Conservation (phyloP, 2,113 vertebrate genomes). For the Capreolus pygargus region DNA sequence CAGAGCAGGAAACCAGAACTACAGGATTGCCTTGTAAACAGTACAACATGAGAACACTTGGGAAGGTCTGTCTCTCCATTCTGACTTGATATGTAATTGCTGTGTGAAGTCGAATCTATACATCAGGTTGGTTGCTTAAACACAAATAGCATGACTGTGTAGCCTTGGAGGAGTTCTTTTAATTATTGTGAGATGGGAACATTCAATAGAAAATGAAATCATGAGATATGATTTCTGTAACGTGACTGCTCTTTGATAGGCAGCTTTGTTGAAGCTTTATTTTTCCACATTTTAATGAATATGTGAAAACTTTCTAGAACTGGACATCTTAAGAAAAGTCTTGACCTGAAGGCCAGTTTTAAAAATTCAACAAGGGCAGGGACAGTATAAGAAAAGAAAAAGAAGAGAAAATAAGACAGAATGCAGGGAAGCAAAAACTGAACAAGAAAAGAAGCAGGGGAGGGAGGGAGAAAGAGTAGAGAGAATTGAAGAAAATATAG, state of each 20-base stretch:
- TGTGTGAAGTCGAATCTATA: not conserved
- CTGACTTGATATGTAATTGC: not conserved
- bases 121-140: not conserved
- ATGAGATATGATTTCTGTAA: not conserved
- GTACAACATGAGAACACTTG: not conserved
- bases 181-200: not conserved
- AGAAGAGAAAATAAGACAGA: not conserved
- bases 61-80: slow-evolving; percentile 17
- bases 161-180: not conserved
- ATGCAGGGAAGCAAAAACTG: not conserved
- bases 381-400: not conserved
- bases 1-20: slow-evolving; percentile 61
- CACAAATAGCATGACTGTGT: not conserved
- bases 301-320: not conserved
- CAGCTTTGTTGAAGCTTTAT: not conserved
- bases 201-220: slow-evolving; percentile 41
- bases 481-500: not conserved
- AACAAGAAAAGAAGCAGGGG: not conserved
- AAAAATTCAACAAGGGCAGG: not conserved
- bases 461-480: not conserved
- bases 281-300: not conserved
- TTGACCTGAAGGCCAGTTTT: not conserved
- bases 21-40: slow-evolving; percentile 63
- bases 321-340: not conserved
- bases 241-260: not conserved